Evolutionary conservation across 1,140 invertebrate species (phyloP).

Genomic region (Drosophila carrolli): DNA sequence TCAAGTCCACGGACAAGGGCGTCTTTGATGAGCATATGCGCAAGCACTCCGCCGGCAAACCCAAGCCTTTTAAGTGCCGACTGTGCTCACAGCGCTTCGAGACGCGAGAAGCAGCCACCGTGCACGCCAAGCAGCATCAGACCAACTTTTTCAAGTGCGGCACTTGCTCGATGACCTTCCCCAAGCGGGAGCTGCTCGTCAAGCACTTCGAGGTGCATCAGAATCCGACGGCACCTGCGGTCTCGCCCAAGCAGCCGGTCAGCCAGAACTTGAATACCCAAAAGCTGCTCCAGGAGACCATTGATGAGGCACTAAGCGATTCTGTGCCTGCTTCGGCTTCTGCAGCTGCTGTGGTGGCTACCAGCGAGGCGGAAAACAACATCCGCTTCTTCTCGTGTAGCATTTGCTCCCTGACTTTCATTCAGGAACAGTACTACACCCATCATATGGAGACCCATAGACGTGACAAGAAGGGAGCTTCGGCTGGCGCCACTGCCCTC

Average conservation of each 20-base stretch:
- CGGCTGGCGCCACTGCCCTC: constrained; percentile 42
- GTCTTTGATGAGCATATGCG: constrained; percentile 80
- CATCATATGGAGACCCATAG: constrained; percentile 84
- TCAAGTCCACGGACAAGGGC: constrained; percentile 79
- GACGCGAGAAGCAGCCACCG: constrained; percentile 78
- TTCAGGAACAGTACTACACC: constrained; percentile 84
- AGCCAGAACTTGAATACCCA: constrained; percentile 76
- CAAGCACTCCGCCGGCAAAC: constrained; percentile 74
- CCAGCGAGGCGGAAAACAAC: constrained; percentile 66
- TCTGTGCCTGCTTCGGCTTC: constrained; percentile 46
- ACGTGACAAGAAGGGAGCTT: constrained; percentile 65
- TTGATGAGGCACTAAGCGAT: constrained; percentile 83
- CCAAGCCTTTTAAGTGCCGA: constrained; percentile 84
- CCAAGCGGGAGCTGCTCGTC: constrained; percentile 76
- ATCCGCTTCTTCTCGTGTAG: constrained; percentile 84
- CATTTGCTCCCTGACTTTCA: constrained; percentile 83
- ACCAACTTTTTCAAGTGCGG: constrained; percentile 83
- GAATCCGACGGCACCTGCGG: constrained; percentile 27
- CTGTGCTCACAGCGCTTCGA: constrained; percentile 82
- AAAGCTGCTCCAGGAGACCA: constrained; percentile 83
- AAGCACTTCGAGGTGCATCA: constrained; percentile 83
- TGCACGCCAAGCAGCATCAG: constrained; percentile 84
- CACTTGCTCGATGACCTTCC: constrained; percentile 81
- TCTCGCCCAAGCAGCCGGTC: constrained; percentile 28
- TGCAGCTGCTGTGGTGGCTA: constrained; percentile 52